Evolutionary conservation across 2,888 invertebrate genomes (phyloP).

Genomic region (Drosophila macrothrix): DNA sequence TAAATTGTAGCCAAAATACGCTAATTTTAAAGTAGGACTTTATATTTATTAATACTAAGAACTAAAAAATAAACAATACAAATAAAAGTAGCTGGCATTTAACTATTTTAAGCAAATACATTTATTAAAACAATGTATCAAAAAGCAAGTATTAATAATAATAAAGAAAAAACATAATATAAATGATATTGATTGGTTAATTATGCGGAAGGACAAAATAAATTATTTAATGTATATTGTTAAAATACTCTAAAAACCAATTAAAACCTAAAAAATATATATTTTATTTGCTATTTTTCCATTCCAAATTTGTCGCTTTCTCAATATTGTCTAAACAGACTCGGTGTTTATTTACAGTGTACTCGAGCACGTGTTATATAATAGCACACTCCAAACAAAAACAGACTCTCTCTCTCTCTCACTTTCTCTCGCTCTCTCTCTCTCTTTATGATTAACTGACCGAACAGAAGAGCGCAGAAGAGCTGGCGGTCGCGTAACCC

Average conservation of each 20-base stretch:
- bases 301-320: neutral
- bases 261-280: neutral
- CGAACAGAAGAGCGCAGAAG: conserved; percentile 18
- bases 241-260: neutral
- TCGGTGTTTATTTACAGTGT: conserved; percentile 30
- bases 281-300: neutral
- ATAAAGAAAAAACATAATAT: neutral
- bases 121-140: neutral
- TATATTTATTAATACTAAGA: neutral
- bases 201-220: neutral
- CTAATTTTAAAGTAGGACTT: too few relatives aligned
- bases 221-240: neutral
- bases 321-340: neutral
- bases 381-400: conserved; percentile 28
- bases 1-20: too few relatives aligned
- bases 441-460: conserved; percentile 4
- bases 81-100: neutral
- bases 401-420: neutral
- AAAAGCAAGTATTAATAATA: neutral
- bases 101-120: neutral
- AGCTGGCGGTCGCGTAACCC: conserved; percentile 64
- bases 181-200: neutral
- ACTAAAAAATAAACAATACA: neutral
- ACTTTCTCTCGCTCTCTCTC: neutral
- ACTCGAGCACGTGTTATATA: conserved; percentile 70